Evolutionary conservation across 2,888 invertebrate species (phyloP), one percentile per base, ranked within the genome.

Genomic region (Noctuana brunneofusca): DNA sequence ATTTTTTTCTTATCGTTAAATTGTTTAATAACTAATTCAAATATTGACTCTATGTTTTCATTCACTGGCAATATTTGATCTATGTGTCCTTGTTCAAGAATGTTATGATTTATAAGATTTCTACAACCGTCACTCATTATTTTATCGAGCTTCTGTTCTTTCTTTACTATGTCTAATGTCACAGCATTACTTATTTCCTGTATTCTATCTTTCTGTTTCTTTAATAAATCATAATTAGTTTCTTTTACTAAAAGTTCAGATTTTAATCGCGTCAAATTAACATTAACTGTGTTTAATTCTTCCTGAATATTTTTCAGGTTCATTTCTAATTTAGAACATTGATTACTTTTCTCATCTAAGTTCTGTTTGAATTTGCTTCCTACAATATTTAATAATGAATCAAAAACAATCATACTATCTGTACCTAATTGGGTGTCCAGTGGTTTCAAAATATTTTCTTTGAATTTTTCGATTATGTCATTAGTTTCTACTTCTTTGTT

Each of bases 141-240:
- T 48, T 77, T 73, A n/a, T 67, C 70, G 20, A 86, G 68, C 48
- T 80, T 78, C 65, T 83, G 65, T 65, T 89, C 87, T 70, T 76
- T 87, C 58, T 73, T 74, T 3, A 87, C 71, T 16, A 90, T 79
- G 62, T 89, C 86, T 56, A 86, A 66, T 5, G 87, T 89, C 0
- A 90, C 84, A 18, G 85, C 83, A 41, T 78, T 81, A 68, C 73
- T 83, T 59, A 91, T 87, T 75, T 89, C 86, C 12, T 81, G 74
- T 8, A 86, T 74, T 68, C 66, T 84, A 43, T 84, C 82, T 64
- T 87, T 89, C 69, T 87, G 79, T 16, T 67, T 68, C 65, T 78
- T 75, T 2, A 91, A 70, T 16, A 84, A 70, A 65, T 75, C 76
- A 24, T 73, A 84, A 66, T 89, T 86, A 38, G 78, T 79, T 71